Evolutionary conservation across 2,113 vertebrate genomes (phyloP), one percentile per base, ranked within the genome.

Genomic region (Peromyscus californicus): DNA sequence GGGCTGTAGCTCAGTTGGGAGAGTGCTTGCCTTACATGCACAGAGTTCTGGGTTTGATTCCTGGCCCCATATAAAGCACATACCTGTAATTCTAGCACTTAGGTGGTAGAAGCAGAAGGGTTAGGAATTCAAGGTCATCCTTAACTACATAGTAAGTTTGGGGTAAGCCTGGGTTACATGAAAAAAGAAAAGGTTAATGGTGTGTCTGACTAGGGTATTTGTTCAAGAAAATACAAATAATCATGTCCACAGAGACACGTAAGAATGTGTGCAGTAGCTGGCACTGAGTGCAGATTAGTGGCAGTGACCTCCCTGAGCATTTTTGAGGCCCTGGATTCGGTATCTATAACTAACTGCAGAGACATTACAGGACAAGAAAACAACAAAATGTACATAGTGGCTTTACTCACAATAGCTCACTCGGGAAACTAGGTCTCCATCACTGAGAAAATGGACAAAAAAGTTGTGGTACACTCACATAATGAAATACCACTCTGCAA

Each of bases 341-440:
- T 70, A 33, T 33, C 54, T 33, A 63, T 5, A 39, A 10, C 51
- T 51, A 51, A 82, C 45, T 39, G 1, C 4, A 78, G 61, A 61
- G 59, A 61, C 15, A 22, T 48, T 57, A 79, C 7, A 26, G 70
- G 67, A 70, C 21, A 48, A 72, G 31, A 85, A 4, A n/a, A 74
- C 29, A 94, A 54, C 61, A 69, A 75, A 79, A 89, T 69, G 39
- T 57, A 15, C 33, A 78, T 0, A 65, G 4, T 9, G 82, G 51
- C 45, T 72, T 96, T 83, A 83, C 33, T 97, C 42, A 92, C 16
- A 94, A 70, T n/a, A 90, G 86, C 48, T 93, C 79, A 97, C 85
- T 1, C 26, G 75, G 17, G 85, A 96, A 95, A 76, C 63, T 51
- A 89, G 83, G 24, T 87, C 29, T 54, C 36, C 7, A 79, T 59